Evolutionary conservation across 1,140 invertebrate genomes (phyloP).

Genomic region (Epicauta chinensis): DNA sequence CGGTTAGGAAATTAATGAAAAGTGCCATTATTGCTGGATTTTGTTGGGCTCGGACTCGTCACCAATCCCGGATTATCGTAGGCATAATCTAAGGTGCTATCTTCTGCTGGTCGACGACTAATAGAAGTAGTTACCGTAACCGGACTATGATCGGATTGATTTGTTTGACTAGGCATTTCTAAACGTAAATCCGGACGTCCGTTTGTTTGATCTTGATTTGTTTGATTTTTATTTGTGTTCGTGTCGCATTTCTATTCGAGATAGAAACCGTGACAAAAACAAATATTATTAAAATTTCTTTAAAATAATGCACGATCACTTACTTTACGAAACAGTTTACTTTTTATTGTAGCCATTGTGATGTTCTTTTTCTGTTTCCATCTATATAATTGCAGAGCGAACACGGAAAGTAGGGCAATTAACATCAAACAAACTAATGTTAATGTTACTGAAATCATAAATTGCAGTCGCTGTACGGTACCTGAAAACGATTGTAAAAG

Average conservation of each 20-base stretch:
- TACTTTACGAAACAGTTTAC: conserved; percentile 30
- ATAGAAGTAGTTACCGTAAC: conserved; percentile 38
- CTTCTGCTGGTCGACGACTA: conserved; percentile 52
- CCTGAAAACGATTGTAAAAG: conserved; percentile 28
- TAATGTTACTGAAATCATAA: conserved; percentile 27
- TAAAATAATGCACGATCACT: conserved; percentile 1
- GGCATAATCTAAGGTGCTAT: conserved; percentile 60
- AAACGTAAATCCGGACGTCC: conserved; percentile 33
- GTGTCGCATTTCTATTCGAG: conserved; percentile 6
- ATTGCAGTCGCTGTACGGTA: conserved; percentile 26
- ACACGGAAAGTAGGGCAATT: conserved; percentile 20
- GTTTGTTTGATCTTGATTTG: conserved; percentile 7
- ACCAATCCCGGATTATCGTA: conserved; percentile 65
- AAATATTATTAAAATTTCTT: too few species aligned
- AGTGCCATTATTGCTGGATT: conserved; percentile 2
- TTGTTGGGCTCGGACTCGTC: conserved; percentile 45
- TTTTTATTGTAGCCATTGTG: conserved; percentile 26
- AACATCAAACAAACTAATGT: conserved; percentile 31
- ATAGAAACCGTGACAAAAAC: background rate
- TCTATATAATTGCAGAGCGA: conserved; percentile 29
- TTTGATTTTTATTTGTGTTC: conserved; percentile 6
- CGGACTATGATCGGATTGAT: conserved; percentile 33
- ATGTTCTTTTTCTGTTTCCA: conserved; percentile 37
- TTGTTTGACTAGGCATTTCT: conserved; percentile 29
- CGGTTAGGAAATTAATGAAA: background rate